Evolutionary conservation across 2,888 invertebrate species (phyloP).

Genomic region (Amiota minor): DNA sequence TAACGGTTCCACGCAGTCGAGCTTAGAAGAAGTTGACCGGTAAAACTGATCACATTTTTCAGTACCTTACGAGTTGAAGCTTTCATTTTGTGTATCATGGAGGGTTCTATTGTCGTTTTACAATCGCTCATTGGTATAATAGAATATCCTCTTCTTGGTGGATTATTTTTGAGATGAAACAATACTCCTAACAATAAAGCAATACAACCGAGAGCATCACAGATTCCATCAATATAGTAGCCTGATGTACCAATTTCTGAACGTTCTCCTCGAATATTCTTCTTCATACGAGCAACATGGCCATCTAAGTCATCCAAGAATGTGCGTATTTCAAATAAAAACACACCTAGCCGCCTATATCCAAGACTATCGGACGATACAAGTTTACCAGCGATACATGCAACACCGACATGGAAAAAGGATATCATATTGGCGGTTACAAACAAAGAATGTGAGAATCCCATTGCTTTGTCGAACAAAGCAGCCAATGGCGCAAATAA

Average conservation of each 20-base stretch:
- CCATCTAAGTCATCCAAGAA: conserved; percentile 91
- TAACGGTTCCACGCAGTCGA: conserved; percentile 89
- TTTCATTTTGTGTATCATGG: conserved; percentile 79
- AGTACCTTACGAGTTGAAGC: conserved; percentile 80
- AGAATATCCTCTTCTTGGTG: conserved; percentile 82
- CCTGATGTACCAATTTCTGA: conserved; percentile 88
- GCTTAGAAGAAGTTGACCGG: conserved; percentile 82
- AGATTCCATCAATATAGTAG: conserved; percentile 87
- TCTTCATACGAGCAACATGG: conserved; percentile 85
- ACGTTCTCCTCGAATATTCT: conserved; percentile 83
- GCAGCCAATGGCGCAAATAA: conserved; percentile 86
- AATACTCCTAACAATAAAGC: conserved; percentile 82
- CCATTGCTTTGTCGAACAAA: conserved; percentile 79
- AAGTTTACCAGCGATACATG: conserved; percentile 83
- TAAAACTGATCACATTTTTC: conserved; percentile 79
- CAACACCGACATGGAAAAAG: conserved; percentile 84
- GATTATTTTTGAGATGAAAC: conserved; percentile 81
- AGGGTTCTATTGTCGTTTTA: conserved; percentile 70
- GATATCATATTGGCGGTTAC: conserved; percentile 91
- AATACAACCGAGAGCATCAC: conserved; percentile 84
- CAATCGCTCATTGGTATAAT: conserved; percentile 76
- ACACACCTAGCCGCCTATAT: conserved; percentile 82
- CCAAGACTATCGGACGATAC: conserved; percentile 82
- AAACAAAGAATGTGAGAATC: conserved; percentile 77
- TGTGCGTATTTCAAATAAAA: conserved; percentile 86